A percentile compares a stretch with the other conserved stretches of the same genome.
Conservation (phyloP, 2,888 invertebrate species). For the Heliconius sara region DNA sequence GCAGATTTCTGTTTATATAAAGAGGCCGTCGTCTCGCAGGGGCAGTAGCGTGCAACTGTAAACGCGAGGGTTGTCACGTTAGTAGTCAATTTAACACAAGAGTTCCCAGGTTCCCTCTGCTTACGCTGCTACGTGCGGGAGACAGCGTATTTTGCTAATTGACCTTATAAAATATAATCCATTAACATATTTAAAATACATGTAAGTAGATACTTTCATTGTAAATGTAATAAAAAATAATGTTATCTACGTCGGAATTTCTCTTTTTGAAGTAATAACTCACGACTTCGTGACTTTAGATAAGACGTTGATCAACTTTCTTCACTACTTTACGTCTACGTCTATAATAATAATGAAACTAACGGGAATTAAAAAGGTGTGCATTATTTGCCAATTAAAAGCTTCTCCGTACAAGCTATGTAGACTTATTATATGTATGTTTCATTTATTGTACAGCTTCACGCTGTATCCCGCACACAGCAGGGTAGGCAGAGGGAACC, state of each 20-base stretch:
- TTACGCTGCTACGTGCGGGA: too few relatives aligned
- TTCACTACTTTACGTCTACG: slow-evolving; percentile 9
- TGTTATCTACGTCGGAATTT: slow-evolving; percentile 42
- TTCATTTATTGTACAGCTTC: too few relatives aligned
- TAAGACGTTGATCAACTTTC: slow-evolving; percentile 47
- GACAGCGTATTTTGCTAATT: neutral
- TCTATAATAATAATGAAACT: slow-evolving; percentile 7
- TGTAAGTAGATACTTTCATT: slow-evolving; percentile 3
- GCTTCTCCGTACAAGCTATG: neutral
- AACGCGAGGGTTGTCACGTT: too few relatives aligned
- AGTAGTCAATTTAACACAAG: too few relatives aligned
- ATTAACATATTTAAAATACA: neutral
- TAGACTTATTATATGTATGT: neutral
- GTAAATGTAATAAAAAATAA: slow-evolving; percentile 31
- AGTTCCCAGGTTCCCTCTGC: too few relatives aligned
- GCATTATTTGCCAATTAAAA: neutral
- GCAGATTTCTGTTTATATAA: too few relatives aligned
- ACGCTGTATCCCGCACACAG: too few relatives aligned
- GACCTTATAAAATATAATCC: neutral
- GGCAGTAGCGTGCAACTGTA: too few relatives aligned
- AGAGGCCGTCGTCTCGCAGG: too few relatives aligned
- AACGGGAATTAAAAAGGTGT: slow-evolving; percentile 8
- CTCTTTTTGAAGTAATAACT: slow-evolving; percentile 56
- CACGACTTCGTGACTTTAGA: slow-evolving; percentile 66
- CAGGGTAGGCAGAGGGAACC: too few relatives aligned